Evolutionary conservation across 2,113 vertebrate species (phyloP).

Genomic region (Glareola pratincola): DNA sequence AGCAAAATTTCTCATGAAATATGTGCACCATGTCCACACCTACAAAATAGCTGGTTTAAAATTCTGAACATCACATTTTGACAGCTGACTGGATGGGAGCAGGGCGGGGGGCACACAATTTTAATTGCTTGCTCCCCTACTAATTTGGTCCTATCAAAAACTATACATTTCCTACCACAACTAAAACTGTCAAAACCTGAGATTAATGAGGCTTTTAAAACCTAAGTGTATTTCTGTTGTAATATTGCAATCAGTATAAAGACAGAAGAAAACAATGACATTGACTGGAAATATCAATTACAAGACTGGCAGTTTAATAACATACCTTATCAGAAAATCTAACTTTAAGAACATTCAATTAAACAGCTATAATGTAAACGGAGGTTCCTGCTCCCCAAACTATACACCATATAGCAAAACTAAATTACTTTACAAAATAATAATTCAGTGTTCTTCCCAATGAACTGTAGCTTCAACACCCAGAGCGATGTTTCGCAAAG

Average conservation of each 20-base stretch:
- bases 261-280: neutral
- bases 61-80: neutral
- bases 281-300: neutral
- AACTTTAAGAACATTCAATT: neutral
- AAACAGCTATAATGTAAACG: neutral
- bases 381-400: neutral
- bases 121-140: neutral
- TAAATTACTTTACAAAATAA: neutral
- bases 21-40: neutral
- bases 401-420: neutral
- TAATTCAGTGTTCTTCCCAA: neutral
- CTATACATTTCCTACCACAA: neutral
- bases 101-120: neutral
- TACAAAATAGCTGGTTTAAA: neutral
- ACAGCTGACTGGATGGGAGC: neutral
- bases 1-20: neutral
- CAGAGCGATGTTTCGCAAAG: neutral
- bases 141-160: constrained; percentile 42
- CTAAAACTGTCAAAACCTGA: constrained; percentile 1
- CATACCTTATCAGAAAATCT: neutral
- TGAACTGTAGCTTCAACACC: neutral
- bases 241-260: neutral
- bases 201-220: neutral
- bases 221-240: neutral
- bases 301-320: neutral